A percentile compares a stretch with the other conserved stretches of the same genome.
These are phyloP conservation scores for Parasteatoda lunata DNA, from an alignment of 2,888 invertebrate species.

Conservation along the genomic window DNA sequence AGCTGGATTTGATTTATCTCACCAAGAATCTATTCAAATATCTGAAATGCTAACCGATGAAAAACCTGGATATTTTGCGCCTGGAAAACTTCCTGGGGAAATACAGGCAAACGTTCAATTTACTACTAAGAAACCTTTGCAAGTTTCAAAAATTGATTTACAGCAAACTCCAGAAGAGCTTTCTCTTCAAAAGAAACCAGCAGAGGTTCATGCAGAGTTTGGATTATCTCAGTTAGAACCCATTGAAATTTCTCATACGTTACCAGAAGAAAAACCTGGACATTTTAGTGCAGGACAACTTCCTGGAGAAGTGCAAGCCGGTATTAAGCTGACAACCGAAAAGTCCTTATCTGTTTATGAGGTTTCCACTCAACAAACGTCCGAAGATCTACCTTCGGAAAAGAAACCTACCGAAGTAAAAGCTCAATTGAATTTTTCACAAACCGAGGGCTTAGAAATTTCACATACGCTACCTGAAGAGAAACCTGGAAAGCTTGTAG, in stretches of 20 bases:
- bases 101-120: constrained; percentile 77
- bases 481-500: constrained; percentile 58
- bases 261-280: constrained; percentile 57
- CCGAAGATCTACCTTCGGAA: constrained; percentile 40
- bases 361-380: constrained; percentile 54
- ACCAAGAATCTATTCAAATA: constrained; percentile 52
- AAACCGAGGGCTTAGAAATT: constrained; percentile 58
- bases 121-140: constrained; percentile 46
- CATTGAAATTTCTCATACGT: constrained; percentile 38
- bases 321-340: constrained; percentile 58
- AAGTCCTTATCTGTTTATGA: constrained; percentile 61
- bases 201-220: constrained; percentile 38
- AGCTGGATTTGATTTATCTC: constrained; percentile 49
- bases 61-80: constrained; percentile 56
- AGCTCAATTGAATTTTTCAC: constrained; percentile 54
- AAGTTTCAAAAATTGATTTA: constrained; percentile 58
- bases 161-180: constrained; percentile 58
- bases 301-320: constrained; percentile 65
- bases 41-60: constrained; percentile 59
- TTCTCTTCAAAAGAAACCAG: constrained; percentile 39
- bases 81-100: constrained; percentile 55
- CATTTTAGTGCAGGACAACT: constrained; percentile 59
- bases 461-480: constrained; percentile 61
- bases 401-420: constrained; percentile 59
- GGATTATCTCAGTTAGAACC: constrained; percentile 55